Conservation (phyloP, 1,140 invertebrate genomes). For the Lethocerus indicus region DNA sequence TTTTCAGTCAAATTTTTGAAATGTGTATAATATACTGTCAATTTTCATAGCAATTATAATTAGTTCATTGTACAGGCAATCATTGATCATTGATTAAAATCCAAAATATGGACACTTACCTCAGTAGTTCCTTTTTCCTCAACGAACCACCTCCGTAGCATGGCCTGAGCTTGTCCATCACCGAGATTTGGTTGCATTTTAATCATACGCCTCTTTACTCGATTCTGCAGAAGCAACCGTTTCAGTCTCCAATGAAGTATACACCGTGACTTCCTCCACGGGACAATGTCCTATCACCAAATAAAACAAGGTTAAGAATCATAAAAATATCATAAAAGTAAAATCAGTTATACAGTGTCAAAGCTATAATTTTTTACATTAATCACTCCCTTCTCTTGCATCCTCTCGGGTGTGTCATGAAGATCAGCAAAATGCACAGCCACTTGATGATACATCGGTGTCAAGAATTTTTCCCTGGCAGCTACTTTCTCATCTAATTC, state of each 20-base stretch:
- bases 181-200: slow-evolving; percentile 41
- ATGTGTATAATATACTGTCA: background rate
- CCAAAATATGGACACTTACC: slow-evolving; percentile 25
- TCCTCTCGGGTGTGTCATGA: slow-evolving; percentile 92
- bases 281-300: slow-evolving; percentile 57
- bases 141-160: slow-evolving; percentile 85
- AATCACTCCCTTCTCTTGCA: slow-evolving; percentile 90
- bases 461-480: slow-evolving; percentile 54
- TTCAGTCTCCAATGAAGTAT: slow-evolving; percentile 77
- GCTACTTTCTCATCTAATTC: slow-evolving; percentile 54
- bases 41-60: background rate
- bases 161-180: slow-evolving; percentile 47
- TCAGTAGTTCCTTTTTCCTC: slow-evolving; percentile 78
- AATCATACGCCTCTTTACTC: slow-evolving; percentile 53
- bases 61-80: background rate
- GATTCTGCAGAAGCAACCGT: slow-evolving; percentile 58
- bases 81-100: background rate
- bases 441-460: slow-evolving; percentile 83
- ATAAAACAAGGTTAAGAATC: background rate
- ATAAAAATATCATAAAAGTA: background rate
- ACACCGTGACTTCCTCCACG: slow-evolving; percentile 64
- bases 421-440: slow-evolving; percentile 93
- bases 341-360: background rate
- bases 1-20: background rate
- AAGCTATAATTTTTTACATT: slow-evolving; percentile 33